Base-by-base conservation (phyloP, 1,140 invertebrate genomes). In the Drosophila pectinifera region DNA sequence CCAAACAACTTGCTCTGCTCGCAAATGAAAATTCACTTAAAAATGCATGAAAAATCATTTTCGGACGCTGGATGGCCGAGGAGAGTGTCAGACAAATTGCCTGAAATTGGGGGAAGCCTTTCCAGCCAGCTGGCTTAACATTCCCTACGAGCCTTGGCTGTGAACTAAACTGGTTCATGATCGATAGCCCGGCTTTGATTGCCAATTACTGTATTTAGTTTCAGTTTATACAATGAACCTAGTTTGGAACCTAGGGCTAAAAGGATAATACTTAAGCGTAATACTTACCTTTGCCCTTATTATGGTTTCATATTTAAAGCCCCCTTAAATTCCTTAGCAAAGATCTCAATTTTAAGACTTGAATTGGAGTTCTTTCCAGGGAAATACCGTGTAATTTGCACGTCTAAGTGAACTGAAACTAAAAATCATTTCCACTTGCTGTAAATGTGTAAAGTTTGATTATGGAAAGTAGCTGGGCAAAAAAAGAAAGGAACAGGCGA, bases 401-500 rank as follows among this genome's bases (percentile, higher is more conserved):
- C 28, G 28, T 53, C 36, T 53, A 53, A 53, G 31, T 53, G 31
- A 53, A 53, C 49, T 53, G 13, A 20, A 53, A 53, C 55, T 63
- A 18, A 43, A 67, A 64, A 31, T 59, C 64, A 73, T 86, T 78
- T 70, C 18, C 82, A 81, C 73, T 81, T 73, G 73, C 67, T 58
- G 78, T 68, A 86, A 85, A 86, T 85, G 81, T 81, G 62, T 68
- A 84, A 84, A 84, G 81, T 84, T 84, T 81, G 81, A 84, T 85
- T 86, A 85, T 78, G 78, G 65, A 64, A 64, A 61, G 58, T 43
- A 49, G 56, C 31, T 73, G 48, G 39, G 8, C 18, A 31, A 14
- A 55, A 48, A n/a, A 34, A 36, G 36, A 26, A 61, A 54, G 43
- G 57, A 57, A 48, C 80, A 68, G 79, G 58, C 54, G 31, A 59